A percentile compares a stretch with the other conserved stretches of the same genome.
phyloP scores from a whole-genome alignment of 2,797 vertebrate species.

The Aythya fuligula region DNA sequence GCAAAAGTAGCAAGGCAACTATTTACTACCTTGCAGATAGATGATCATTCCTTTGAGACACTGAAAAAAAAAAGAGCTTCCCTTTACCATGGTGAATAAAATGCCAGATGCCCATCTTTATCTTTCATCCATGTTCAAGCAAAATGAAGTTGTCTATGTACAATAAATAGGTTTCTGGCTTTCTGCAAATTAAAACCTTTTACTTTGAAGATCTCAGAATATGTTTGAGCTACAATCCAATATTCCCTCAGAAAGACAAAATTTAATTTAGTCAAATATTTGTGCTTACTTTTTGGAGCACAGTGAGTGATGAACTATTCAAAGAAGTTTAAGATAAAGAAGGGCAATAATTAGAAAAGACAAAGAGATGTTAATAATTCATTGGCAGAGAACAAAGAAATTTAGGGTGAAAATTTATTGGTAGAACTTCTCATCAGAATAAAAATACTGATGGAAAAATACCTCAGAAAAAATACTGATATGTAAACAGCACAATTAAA shows the following conservation, averaged over 20 bases:
- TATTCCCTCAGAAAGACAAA: constrained; percentile 13
- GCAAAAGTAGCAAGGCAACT: neutral
- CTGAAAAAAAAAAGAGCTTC: neutral
- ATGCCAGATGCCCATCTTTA: constrained; percentile 15
- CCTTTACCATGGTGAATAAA: neutral
- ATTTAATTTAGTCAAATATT: constrained; percentile 43
- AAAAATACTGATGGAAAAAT: neutral
- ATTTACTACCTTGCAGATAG: neutral
- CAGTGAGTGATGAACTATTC: constrained; percentile 16
- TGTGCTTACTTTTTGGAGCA: constrained; percentile 9
- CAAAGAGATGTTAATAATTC: constrained; percentile 2
- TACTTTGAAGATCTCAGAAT: constrained; percentile 8
- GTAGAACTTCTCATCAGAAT: neutral
- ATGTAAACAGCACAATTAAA: neutral
- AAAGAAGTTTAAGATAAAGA: constrained; percentile 28
- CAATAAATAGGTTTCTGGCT: constrained; percentile 13
- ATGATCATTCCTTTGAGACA: neutral
- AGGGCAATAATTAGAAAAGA: neutral
- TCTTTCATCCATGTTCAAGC: constrained; percentile 18
- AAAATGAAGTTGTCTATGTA: constrained; percentile 18
- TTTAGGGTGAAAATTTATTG: neutral
- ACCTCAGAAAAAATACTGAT: neutral
- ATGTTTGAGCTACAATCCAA: constrained; percentile 32
- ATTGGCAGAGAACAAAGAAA: neutral
- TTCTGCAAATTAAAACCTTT: constrained; percentile 44